Conservation (phyloP, 2,888 invertebrate species). For the Melolontha melolontha region DNA sequence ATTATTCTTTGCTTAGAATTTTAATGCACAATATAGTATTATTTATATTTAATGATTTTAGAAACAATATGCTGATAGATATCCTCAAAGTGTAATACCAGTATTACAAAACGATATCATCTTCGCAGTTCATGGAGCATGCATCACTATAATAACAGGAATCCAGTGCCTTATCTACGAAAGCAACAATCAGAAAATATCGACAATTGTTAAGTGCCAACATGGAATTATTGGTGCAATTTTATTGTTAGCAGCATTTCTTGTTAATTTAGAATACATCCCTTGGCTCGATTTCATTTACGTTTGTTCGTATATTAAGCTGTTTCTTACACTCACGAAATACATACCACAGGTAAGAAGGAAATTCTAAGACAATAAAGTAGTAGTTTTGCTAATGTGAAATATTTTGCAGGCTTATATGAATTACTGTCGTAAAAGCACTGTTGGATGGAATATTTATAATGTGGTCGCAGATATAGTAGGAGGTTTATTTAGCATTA, state of each 20-base stretch:
- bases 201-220: slow-evolving; percentile 71
- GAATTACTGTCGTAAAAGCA: slow-evolving; percentile 93
- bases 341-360: slow-evolving; percentile 89
- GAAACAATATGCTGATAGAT: slow-evolving; percentile 78
- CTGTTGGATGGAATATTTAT: slow-evolving; percentile 96
- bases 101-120: slow-evolving; percentile 93
- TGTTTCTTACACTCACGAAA: slow-evolving; percentile 92
- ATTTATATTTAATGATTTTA: slow-evolving; percentile 63
- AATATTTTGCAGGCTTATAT: slow-evolving; percentile 79
- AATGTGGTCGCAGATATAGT: slow-evolving; percentile 94
- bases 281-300: slow-evolving; percentile 92
- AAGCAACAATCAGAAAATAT: slow-evolving; percentile 85
- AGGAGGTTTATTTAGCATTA: slow-evolving; percentile 88
- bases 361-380: not conserved
- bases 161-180: slow-evolving; percentile 87
- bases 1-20: too few relatives aligned
- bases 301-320: slow-evolving; percentile 92
- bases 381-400: not conserved
- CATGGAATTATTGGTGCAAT: slow-evolving; percentile 69
- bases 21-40: too few relatives aligned
- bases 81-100: slow-evolving; percentile 88
- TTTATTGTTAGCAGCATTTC: slow-evolving; percentile 60
- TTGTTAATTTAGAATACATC: slow-evolving; percentile 72
- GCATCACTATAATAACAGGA: slow-evolving; percentile 84
- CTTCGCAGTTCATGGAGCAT: slow-evolving; percentile 89